Conservation (phyloP, 2,113 vertebrate genomes). For the Rhea americana region DNA sequence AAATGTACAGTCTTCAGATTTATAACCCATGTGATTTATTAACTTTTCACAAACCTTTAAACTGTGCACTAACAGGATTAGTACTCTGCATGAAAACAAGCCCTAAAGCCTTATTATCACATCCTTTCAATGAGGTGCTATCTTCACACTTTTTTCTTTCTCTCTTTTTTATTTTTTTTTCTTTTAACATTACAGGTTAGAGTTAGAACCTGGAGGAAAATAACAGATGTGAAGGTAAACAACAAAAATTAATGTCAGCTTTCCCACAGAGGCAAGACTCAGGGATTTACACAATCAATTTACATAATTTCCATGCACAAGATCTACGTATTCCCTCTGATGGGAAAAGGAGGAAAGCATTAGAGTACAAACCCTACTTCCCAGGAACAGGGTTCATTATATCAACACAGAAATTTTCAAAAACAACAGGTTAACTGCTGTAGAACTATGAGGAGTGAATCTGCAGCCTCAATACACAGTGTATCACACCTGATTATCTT, state of each 20-base stretch:
- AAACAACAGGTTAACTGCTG: not conserved
- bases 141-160: not conserved
- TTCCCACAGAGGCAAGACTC: slow-evolving; percentile 21
- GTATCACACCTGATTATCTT: not conserved
- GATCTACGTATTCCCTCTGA: slow-evolving; percentile 17
- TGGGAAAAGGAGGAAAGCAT: slow-evolving; percentile 17
- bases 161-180: not conserved
- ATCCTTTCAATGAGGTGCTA: slow-evolving; percentile 36
- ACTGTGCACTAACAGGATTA: slow-evolving; percentile 51
- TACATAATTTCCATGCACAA: slow-evolving; percentile 35
- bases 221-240: slow-evolving; percentile 54
- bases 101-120: slow-evolving; percentile 33
- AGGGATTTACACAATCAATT: slow-evolving; percentile 55
- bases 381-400: not conserved
- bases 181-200: not conserved
- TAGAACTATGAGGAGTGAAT: not conserved
- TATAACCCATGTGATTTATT: slow-evolving; percentile 27
- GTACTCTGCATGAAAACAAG: slow-evolving; percentile 39
- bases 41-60: slow-evolving; percentile 46
- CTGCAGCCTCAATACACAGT: not conserved
- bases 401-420: not conserved
- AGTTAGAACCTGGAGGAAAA: slow-evolving; percentile 36
- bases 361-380: not conserved
- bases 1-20: slow-evolving; percentile 25
- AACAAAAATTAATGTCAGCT: slow-evolving; percentile 16